Conservation (phyloP, 2,888 invertebrate species). For the Drosophila eohydei region DNA sequence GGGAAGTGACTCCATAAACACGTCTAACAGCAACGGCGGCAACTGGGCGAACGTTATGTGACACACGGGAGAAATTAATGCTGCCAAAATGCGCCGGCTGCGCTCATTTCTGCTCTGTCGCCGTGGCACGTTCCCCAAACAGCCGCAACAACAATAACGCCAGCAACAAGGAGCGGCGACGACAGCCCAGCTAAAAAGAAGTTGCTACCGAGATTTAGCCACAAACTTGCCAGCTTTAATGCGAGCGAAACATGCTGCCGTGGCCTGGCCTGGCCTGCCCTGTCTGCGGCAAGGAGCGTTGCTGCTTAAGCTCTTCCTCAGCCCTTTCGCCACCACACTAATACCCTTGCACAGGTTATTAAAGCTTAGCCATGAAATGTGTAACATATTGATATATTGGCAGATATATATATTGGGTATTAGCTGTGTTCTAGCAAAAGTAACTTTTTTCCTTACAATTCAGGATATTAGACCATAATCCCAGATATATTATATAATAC, state of each 20-base stretch:
- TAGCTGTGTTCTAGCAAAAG: not conserved
- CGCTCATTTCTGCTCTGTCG: conserved; percentile 44
- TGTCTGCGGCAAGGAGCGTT: conserved; percentile 12
- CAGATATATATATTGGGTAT: not conserved
- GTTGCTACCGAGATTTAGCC: conserved; percentile 48
- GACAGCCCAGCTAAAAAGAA: conserved; percentile 40
- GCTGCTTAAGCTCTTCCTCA: not conserved
- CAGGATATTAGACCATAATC: not conserved
- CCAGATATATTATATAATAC: not conserved
- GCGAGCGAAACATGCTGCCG: conserved; percentile 16
- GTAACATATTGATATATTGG: conserved; percentile 1
- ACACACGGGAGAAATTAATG: conserved; percentile 75
- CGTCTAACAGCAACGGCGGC: conserved; percentile 37
- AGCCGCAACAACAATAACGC: conserved; percentile 55
- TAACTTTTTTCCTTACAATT: not conserved
- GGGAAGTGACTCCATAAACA: conserved; percentile 69
- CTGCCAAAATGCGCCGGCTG: conserved; percentile 67
- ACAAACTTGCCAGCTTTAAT: conserved; percentile 54
- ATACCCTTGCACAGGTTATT: not conserved
- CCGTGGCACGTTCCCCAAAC: conserved; percentile 67
- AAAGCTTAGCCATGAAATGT: not conserved
- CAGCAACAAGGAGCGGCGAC: conserved; percentile 9
- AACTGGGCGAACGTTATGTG: conserved; percentile 63
- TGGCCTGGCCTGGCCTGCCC: not conserved
- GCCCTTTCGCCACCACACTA: not conserved